Evolutionary conservation across 2,797 vertebrate genomes (phyloP), one percentile per base, ranked within the genome.

Genomic region (Pogonophryne albipinna): DNA sequence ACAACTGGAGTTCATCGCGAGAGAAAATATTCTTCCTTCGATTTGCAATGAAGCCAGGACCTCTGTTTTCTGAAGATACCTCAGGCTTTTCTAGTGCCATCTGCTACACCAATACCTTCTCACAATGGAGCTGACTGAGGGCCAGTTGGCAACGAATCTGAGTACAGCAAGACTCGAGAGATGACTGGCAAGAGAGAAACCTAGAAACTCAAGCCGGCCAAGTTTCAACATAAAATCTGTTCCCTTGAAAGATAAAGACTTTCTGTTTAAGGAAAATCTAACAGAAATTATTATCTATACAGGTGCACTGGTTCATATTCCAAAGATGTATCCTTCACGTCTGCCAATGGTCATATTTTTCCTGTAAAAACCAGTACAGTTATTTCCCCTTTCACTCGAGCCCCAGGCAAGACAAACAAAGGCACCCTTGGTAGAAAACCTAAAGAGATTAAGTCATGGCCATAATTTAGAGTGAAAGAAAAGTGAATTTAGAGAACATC

Each of bases 71-170:
- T 78, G 85, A 86, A 91, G 90, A 87, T 81, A 93, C 92, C 89
- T 87, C 82, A 71, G 89, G 88, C 91, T 88, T 85, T 80, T 84
- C 66, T 82, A 83, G 74, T 85, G 87, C 92, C 92, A 91, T 93
- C 92, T 93, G 92, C 84, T 92, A 71, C 85, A 89, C 85, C 85
- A 83, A 85, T 89, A 92, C 89, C 91, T 91, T 76, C 90, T 90
- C 84, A 87, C 86, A 90, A 86, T 78, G 66, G 75, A 78, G 84
- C 86, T 90, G 87, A 91, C 88, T 86, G 61, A 79, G 82, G 81
- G 93, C 91, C 91, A 92, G 87, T 92, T 94, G 93, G 93, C 93
- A 94, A 53, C 57, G 4, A 89, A 88, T 93, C 85, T 85, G 86
- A 92, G 88, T 86, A 70, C 78, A 81, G 79, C 51, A 9, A 86